These are phyloP conservation scores for Oenanthe oenanthe DNA, from an alignment of 2,113 vertebrate genomes.

Conservation along the genomic window DNA sequence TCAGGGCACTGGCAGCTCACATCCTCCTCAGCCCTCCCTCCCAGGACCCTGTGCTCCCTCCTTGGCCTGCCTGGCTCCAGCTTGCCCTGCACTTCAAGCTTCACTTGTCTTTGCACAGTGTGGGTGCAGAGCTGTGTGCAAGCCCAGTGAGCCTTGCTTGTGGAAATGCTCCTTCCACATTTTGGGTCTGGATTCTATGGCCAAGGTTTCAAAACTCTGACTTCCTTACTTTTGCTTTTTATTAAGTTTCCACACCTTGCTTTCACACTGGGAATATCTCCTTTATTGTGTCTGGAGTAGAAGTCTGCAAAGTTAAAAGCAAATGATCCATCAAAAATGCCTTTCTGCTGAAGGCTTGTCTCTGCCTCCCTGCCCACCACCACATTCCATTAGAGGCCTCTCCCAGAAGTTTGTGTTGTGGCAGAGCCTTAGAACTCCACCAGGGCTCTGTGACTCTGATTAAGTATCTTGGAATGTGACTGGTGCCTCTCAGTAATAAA, in stretches of 20 bases:
- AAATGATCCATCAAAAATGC: background rate
- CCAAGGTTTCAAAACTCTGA: background rate
- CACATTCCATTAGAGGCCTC: background rate
- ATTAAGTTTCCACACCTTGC: background rate
- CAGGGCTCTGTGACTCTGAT: background rate
- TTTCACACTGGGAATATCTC: background rate
- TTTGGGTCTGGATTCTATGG: background rate
- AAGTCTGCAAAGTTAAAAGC: background rate
- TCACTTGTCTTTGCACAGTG: background rate
- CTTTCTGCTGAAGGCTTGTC: background rate
- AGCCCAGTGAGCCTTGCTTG: background rate
- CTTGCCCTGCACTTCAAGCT: background rate
- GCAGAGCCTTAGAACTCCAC: background rate
- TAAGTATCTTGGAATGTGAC: background rate
- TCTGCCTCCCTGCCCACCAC: background rate
- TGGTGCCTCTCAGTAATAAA: background rate
- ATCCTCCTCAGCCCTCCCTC: background rate
- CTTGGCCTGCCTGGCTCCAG: background rate
- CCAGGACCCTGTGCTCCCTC: background rate
- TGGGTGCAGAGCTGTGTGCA: background rate
- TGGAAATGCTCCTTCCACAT: background rate
- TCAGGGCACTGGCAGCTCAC: constrained; percentile 26
- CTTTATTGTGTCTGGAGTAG: background rate
- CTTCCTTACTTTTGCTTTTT: background rate
- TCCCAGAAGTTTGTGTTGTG: background rate